Percentiles rank a stretch among this genome's conserved stretches.
Evolutionary conservation across 2,113 vertebrate species (phyloP).

Genomic region (Microcebus ravelobensis): DNA sequence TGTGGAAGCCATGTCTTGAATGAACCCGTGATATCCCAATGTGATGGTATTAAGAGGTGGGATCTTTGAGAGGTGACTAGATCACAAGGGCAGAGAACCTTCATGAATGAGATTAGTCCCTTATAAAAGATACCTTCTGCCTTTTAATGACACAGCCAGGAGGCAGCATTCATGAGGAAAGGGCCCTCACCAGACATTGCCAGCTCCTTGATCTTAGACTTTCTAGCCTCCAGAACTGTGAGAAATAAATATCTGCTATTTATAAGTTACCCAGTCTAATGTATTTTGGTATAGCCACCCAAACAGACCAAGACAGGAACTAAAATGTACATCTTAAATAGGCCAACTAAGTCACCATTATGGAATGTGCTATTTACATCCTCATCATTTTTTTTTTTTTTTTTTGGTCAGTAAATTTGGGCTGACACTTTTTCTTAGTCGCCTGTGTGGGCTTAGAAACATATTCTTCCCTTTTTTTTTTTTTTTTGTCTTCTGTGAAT

Average conservation of each 20-base stretch:
- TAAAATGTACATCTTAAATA: not conserved
- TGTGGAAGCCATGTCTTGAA: too few relatives aligned
- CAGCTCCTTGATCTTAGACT: not conserved
- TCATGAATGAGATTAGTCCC: not conserved
- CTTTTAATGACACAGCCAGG: not conserved
- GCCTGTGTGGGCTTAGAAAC: conserved; percentile 50
- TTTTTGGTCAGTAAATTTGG: conserved; percentile 74
- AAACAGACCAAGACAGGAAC: not conserved
- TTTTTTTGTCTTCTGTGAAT: not conserved
- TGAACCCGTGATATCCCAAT: not conserved
- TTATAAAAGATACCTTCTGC: not conserved
- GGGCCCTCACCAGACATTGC: not conserved
- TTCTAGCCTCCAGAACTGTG: not conserved
- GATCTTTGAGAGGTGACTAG: not conserved
- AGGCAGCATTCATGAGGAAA: not conserved
- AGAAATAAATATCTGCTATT: not conserved
- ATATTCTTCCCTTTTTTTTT: not conserved
- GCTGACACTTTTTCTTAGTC: conserved; percentile 47
- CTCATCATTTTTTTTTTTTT: conserved; percentile 67
- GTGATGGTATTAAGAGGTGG: not conserved
- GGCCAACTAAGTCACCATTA: conserved; percentile 46
- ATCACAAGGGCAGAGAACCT: not conserved
- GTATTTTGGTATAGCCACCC: not conserved
- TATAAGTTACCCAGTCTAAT: not conserved
- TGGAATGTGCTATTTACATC: conserved; percentile 36